Percentiles rank a stretch among this genome's conserved stretches.
Conservation (phyloP, 2,888 invertebrate species). For the Rutpela maculata region DNA sequence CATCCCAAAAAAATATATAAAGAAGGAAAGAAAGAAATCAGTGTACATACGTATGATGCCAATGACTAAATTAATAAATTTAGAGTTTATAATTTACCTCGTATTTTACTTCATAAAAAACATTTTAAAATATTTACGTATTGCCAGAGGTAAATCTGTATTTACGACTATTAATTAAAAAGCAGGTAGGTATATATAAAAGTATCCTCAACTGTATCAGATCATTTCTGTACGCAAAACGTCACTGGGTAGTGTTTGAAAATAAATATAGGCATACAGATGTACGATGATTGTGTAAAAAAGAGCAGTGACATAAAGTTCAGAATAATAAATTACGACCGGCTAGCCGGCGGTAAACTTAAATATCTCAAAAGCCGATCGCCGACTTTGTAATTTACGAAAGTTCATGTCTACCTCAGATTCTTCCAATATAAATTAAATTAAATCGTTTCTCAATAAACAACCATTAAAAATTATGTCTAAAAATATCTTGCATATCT, state of each 20-base stretch:
- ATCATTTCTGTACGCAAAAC: constrained; percentile 9
- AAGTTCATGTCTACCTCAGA: constrained; percentile 60
- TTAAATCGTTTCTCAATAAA: constrained; percentile 53
- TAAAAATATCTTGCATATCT: constrained; percentile 28
- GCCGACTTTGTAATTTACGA: constrained; percentile 66
- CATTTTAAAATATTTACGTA: too few species aligned
- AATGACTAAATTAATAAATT: too few species aligned
- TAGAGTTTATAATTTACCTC: too few species aligned
- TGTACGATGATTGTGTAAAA: constrained; percentile 64
- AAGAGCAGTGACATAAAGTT: constrained; percentile 62
- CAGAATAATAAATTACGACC: constrained; percentile 64
- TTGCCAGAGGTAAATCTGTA: too few species aligned
- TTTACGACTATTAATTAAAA: constrained; percentile 15
- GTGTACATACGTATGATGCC: too few species aligned
- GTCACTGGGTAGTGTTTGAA: constrained; percentile 6
- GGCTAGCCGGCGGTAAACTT: constrained; percentile 63
- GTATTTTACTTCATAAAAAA: too few species aligned
- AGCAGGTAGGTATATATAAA: neutral
- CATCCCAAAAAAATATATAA: too few species aligned
- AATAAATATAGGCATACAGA: constrained; percentile 46
- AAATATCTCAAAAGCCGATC: constrained; percentile 66
- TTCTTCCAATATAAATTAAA: constrained; percentile 59
- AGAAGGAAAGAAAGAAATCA: too few species aligned
- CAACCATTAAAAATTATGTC: constrained; percentile 39
- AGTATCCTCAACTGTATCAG: constrained; percentile 8